Evolutionary conservation across 2,888 invertebrate species (phyloP).

Genomic region (Chrysolina americana): DNA sequence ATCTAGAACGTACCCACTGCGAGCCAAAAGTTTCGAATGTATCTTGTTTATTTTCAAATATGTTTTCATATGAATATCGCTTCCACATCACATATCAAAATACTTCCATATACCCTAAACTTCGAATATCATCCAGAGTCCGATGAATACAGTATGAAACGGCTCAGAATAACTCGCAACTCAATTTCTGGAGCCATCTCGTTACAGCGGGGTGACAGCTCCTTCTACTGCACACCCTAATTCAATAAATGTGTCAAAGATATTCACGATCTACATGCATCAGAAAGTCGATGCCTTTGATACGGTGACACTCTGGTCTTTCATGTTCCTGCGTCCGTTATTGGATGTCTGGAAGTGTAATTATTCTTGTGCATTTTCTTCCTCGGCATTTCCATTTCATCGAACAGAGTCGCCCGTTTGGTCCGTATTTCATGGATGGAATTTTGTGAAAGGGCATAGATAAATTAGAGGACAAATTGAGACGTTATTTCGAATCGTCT

Average conservation of each 20-base stretch:
- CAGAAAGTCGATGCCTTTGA: slow-evolving; percentile 14
- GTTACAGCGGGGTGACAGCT: not conserved
- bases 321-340: not conserved
- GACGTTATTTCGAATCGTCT: no score
- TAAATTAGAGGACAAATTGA: no score
- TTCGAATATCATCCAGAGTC: no score
- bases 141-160: not conserved
- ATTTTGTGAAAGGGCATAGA: no score
- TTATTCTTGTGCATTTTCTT: not conserved
- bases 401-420: no score
- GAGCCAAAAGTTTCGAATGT: no score
- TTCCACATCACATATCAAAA: no score
- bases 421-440: no score
- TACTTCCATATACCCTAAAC: no score
- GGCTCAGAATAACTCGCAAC: not conserved
- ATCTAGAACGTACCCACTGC: no score
- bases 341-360: slow-evolving; percentile 2
- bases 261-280: slow-evolving; percentile 8
- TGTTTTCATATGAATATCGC: no score
- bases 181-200: not conserved
- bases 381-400: not conserved
- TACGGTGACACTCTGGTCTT: not conserved
- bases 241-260: slow-evolving; percentile 19
- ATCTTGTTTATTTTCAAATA: no score
- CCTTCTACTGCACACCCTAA: not conserved